Evolutionary conservation across 2,113 vertebrate genomes (phyloP), one percentile per base, ranked within the genome.

Genomic region (Synodontis membranacea): DNA sequence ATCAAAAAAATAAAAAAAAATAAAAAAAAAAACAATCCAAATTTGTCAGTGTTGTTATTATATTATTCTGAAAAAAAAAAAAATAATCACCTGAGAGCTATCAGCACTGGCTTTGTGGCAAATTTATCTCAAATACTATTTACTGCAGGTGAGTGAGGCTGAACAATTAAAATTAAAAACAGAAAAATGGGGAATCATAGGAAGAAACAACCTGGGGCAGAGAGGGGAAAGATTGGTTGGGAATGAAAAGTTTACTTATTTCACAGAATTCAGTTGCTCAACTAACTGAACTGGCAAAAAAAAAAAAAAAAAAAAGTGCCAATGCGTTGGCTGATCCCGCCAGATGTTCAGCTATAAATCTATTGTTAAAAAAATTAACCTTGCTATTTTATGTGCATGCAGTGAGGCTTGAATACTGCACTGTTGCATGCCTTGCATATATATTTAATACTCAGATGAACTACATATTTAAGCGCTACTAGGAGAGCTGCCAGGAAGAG

Each of bases 101-200:
- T 89, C 72, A 88, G 34, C 88, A 88, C 80, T 64, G 80, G 79
- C 64, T 80, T 86, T 90, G 89, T 82, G 90, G 92, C 68, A 52
- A 87, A 90, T 91, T 84, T 91, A 50, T 85, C 34, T 54, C 83
- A 85, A 86, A 90, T 91, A 89, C 78, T 83, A 81, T 74, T 88
- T 88, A 81, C 80, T 83, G 48, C 48, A 39, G 60, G 83, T 81
- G 72, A 86, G 84, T 60, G 86, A 54, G 52, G 52, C 52, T 54
- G 3, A 68, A 70, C 74, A 56, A 84, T 80, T 64, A 46, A 84
- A 84, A 87, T 89, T 85, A 54, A 76, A 84, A 68, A 80, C 75
- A 86, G 64, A 86, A 28, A 81, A 44, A 17, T 25, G n/a, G 21
- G 3, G 37, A 44, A 44, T 9, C 25, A 48, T 28, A 50, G n/a